Conservation (phyloP, 2,888 invertebrate species). For the Teleiodes luculella region DNA sequence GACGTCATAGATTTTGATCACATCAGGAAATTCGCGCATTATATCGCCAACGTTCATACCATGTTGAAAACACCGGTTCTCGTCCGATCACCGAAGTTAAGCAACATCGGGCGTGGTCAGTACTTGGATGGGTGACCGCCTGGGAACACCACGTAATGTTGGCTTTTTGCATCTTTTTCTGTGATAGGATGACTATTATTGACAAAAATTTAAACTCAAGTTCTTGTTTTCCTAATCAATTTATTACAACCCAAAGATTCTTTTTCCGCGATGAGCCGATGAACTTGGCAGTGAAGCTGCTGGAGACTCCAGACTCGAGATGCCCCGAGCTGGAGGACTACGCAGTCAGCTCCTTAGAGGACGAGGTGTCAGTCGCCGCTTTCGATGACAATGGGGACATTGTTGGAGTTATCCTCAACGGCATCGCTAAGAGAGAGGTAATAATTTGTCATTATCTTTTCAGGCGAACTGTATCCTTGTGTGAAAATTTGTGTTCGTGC, state of each 20-base stretch:
- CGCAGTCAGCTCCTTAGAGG: slow-evolving; percentile 75
- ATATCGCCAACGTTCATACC: slow-evolving; percentile 54
- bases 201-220: no score
- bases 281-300: slow-evolving; percentile 79
- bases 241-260: slow-evolving; percentile 64
- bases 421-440: slow-evolving; percentile 60
- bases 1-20: no score
- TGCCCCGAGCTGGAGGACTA: slow-evolving; percentile 83
- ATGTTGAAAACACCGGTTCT: slow-evolving; percentile 56
- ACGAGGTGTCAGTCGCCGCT: slow-evolving; percentile 82
- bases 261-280: slow-evolving; percentile 87
- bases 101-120: slow-evolving; percentile 52
- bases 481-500: no score
- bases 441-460: no score
- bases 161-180: slow-evolving; percentile 39
- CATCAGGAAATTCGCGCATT: no score
- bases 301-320: slow-evolving; percentile 79
- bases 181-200: no score
- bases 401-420: slow-evolving; percentile 79
- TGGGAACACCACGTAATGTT: slow-evolving; percentile 50
- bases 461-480: no score
- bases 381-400: slow-evolving; percentile 78
- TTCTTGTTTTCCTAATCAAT: no score
- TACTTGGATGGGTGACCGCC: slow-evolving; percentile 56
- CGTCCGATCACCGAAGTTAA: slow-evolving; percentile 57